Conservation (phyloP, 2,888 invertebrate genomes). For the Caenorhabditis zanzibari region DNA sequence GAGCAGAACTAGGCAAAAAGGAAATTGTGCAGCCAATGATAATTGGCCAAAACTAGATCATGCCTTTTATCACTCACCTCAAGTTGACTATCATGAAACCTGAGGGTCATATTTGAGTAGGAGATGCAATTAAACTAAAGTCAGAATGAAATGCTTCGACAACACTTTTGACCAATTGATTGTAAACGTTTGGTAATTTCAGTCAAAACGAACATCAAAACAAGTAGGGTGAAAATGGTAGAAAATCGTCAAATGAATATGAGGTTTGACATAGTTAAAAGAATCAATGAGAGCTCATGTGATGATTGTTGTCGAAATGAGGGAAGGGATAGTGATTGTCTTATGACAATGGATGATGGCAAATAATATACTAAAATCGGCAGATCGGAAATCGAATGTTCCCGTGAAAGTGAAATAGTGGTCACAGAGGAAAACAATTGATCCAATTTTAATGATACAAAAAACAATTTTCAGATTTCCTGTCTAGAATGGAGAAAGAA, state of each 20-base stretch:
- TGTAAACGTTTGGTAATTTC: not conserved
- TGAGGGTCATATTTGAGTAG: not conserved
- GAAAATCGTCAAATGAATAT: slow-evolving; percentile 2
- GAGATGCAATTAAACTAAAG: not conserved
- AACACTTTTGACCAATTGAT: no score
- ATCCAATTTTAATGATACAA: not conserved
- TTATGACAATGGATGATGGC: slow-evolving; percentile 28
- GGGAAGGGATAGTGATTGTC: slow-evolving; percentile 11
- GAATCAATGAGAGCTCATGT: slow-evolving; percentile 20
- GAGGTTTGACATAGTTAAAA: slow-evolving; percentile 7
- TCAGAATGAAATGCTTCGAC: slow-evolving; percentile 10
- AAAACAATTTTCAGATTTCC: slow-evolving; percentile 27
- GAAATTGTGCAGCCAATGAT: not conserved
- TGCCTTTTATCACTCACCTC: slow-evolving; percentile 14
- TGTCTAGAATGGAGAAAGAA: not conserved
- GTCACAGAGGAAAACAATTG: slow-evolving; percentile 14
- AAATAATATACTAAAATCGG: slow-evolving; percentile 18
- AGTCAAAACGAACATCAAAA: not conserved
- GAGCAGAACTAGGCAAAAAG: slow-evolving; percentile 12
- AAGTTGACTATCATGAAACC: not conserved
- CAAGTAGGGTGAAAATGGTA: not conserved
- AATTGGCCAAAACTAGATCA: not conserved
- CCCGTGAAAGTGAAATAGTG: not conserved
- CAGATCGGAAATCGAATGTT: slow-evolving; percentile 27
- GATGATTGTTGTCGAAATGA: slow-evolving; percentile 26